Conservation (phyloP, 2,797 vertebrate genomes). For the Mionectes olivaceus region DNA sequence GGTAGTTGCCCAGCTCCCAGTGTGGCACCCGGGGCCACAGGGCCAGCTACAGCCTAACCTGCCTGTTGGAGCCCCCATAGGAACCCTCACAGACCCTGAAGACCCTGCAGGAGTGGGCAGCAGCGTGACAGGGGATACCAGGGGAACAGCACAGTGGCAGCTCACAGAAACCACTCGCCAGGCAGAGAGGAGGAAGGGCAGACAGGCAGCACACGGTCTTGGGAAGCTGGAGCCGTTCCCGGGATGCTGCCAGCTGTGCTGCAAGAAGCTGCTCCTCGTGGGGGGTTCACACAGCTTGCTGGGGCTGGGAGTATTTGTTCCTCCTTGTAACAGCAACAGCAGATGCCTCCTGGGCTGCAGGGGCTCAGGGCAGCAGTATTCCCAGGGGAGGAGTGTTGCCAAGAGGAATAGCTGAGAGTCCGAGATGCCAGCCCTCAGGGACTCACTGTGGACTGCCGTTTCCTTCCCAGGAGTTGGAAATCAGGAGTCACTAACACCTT, state of each 20-base stretch:
- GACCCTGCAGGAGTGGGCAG: not conserved
- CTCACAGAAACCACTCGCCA: not conserved
- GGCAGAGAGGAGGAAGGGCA: not conserved
- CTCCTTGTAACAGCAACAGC: not conserved
- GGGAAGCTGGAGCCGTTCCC: not conserved
- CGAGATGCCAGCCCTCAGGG: fast-evolving
- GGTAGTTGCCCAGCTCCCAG: not conserved
- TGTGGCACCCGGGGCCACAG: not conserved
- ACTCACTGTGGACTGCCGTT: not conserved
- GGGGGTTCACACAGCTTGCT: not conserved
- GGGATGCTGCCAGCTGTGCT: not conserved
- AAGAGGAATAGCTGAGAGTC: not conserved
- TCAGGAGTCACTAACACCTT: fast-evolving
- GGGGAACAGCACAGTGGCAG: fast-evolving
- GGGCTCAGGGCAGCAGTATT: not conserved
- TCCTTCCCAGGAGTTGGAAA: not conserved
- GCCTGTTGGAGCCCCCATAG: fast-evolving
- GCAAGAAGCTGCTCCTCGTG: not conserved
- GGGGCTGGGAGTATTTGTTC: not conserved
- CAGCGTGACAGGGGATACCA: fast-evolving
- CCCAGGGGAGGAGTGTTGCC: not conserved
- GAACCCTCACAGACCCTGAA: not conserved
- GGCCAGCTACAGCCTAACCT: not conserved
- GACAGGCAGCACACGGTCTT: fast-evolving
- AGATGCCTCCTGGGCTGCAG: not conserved